These are phyloP conservation scores for Zosterops lateralis DNA, from an alignment of 2,113 vertebrate genomes.

Conservation along the genomic window DNA sequence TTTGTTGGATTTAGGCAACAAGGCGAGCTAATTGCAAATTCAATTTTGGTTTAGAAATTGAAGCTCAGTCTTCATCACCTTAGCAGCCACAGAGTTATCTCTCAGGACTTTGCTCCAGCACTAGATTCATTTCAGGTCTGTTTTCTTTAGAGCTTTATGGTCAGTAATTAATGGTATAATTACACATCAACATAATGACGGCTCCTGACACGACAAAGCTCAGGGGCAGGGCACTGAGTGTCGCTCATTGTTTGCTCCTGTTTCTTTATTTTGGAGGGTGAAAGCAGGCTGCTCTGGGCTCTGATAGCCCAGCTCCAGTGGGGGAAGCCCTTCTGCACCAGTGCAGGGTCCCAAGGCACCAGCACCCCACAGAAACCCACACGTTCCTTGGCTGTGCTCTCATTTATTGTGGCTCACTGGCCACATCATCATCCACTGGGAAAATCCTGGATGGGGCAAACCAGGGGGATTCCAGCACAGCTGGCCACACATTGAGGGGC, in stretches of 20 bases:
- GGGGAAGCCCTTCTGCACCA: not conserved
- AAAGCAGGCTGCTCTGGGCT: not conserved
- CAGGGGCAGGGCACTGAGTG: conserved; percentile 15
- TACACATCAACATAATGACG: not conserved
- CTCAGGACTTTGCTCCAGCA: not conserved
- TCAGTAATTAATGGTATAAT: conserved; percentile 63
- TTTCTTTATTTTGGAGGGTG: conserved; percentile 25
- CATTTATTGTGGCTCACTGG: accelerated
- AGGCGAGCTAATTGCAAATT: conserved; percentile 46
- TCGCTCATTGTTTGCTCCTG: not conserved
- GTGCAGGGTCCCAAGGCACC: not conserved
- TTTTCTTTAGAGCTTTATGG: conserved; percentile 63
- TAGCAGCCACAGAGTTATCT: conserved; percentile 49
- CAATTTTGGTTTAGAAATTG: conserved; percentile 5
- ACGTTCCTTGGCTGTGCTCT: not conserved
- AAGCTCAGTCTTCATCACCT: not conserved
- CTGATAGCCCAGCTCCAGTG: not conserved
- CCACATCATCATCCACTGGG: accelerated
- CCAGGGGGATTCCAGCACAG: accelerated
- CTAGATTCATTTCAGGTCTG: conserved; percentile 32
- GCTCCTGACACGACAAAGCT: conserved; percentile 13
- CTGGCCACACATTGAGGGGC: accelerated
- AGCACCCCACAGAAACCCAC: not conserved
- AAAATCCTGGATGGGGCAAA: not conserved
- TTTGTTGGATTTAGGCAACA: not conserved